Evolutionary conservation across 2,113 vertebrate species (phyloP), one percentile per base, ranked within the genome.

Genomic region (Poeciliopsis occidentalis): DNA sequence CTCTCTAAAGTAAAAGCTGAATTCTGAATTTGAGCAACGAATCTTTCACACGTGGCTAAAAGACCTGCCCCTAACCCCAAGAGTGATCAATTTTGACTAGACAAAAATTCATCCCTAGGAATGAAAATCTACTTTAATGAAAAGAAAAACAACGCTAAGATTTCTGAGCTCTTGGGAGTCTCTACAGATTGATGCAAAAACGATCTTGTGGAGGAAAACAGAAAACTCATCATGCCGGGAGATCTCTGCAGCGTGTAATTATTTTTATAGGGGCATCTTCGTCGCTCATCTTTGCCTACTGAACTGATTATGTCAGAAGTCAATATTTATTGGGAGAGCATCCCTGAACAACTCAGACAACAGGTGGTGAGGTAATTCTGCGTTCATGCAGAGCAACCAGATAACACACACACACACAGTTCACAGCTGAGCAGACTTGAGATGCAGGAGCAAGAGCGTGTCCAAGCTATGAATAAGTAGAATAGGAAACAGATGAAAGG

Each of bases 361-460:
- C 60, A 82, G 65, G 61, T 69, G 41, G 37, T 34, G 37, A 51
- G 47, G 17, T 60, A 66, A 41, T 29, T 69, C 68, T 60, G 26
- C 34, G 57, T 54, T 60, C 68, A 67, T 41, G 17, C 13, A 61
- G 26, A 3, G 4, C 27, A n/a, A 67, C 51, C 34, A 65, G 4
- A 11, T 37, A 41, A 69, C 31, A 62, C 27, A 27, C 31, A 62
- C 24, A 61, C 29, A 71, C 24, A 12, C 24, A 57, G 6, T 47
- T 57, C 24, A 57, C 51, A 57, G 67, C 60, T 31, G 30, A 75
- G 47, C 51, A 69, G 61, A 64, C 64, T 79, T n/a, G 54, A 90
- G 68, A 24, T 64, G 65, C 30, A 67, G 30, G 64, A 78, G 73
- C 74, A 68, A 78, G 39, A 88, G 78, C 73, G 64, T 72, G 39